Percentiles rank a stretch among this genome's conserved stretches.
Evolutionary conservation across 2,888 invertebrate genomes (phyloP).

Genomic region (Nomada hirtipes): DNA sequence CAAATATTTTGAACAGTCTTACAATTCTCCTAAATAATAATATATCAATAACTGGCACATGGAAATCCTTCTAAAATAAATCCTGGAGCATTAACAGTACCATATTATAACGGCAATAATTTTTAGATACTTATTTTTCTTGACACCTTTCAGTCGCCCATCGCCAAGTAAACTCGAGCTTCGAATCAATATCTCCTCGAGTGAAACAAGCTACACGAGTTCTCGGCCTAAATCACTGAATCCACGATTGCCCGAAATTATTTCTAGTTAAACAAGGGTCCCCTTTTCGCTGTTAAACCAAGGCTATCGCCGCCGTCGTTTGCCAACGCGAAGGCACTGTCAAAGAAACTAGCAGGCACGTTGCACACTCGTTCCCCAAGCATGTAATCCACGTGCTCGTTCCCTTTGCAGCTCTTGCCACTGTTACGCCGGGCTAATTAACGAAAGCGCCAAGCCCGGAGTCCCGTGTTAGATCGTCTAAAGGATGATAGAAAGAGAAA

Average conservation of each 20-base stretch:
- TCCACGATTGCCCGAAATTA: neutral
- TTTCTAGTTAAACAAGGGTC: neutral
- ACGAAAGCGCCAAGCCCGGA: slow-evolving; percentile 32
- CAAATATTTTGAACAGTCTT: no score
- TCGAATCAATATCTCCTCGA: no score
- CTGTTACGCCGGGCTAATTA: slow-evolving; percentile 53
- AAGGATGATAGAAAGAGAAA: neutral
- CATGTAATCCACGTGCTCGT: slow-evolving; percentile 32
- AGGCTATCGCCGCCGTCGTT: slow-evolving; percentile 24
- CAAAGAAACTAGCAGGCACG: slow-evolving; percentile 25
- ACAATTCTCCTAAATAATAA: no score
- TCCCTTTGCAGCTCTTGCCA: slow-evolving; percentile 36
- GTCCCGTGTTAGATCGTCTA: slow-evolving; percentile 5
- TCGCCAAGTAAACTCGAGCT: no score
- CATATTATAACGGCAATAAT: no score
- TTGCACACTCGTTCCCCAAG: slow-evolving; percentile 20
- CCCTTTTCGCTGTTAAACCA: slow-evolving; percentile 16
- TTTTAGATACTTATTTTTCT: no score
- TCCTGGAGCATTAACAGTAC: no score
- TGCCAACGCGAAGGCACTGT: slow-evolving; percentile 27
- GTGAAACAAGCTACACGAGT: neutral
- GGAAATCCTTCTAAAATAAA: no score
- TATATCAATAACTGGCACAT: no score
- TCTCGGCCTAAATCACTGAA: neutral
- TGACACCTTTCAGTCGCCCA: no score